phyloP scores from a whole-genome alignment of 2,797 vertebrate genomes.

The Poliocrania exsul region DNA sequence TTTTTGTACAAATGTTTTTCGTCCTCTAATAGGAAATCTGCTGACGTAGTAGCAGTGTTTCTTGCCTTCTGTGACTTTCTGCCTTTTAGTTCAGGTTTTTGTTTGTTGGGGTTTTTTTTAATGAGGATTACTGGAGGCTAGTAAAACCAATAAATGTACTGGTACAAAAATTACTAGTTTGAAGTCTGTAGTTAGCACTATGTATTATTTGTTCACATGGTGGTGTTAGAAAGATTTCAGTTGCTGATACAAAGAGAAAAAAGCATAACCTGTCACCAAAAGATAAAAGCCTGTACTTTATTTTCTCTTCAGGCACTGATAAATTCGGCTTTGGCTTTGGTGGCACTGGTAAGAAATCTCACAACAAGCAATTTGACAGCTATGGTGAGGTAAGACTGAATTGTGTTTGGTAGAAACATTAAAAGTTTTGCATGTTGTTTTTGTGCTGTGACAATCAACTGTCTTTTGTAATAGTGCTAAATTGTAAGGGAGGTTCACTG shows the following conservation, averaged over 20 bases:
- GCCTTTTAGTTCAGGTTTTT: not conserved
- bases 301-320: conserved; percentile 86
- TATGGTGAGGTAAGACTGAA: conserved; percentile 90
- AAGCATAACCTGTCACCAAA: not conserved
- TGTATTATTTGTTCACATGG: not conserved
- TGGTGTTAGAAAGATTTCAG: not conserved
- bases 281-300: not conserved
- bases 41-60: not conserved
- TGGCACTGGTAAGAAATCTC: conserved; percentile 97
- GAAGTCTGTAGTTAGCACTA: not conserved
- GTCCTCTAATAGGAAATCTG: not conserved
- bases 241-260: not conserved
- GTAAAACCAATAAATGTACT: not conserved
- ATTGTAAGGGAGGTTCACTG: not conserved
- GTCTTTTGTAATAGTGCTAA: not conserved
- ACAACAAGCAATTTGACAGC: conserved; percentile 98
- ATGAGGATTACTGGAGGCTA: not conserved
- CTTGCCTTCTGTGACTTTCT: not conserved
- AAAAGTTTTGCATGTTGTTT: not conserved
- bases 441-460: not conserved
- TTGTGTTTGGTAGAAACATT: not conserved
- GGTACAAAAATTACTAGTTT: not conserved
- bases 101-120: not conserved
- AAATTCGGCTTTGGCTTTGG: conserved; percentile 97
- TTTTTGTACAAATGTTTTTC: not conserved